Conservation (phyloP, 2,888 invertebrate genomes). For the Tachystola acroxantha region DNA sequence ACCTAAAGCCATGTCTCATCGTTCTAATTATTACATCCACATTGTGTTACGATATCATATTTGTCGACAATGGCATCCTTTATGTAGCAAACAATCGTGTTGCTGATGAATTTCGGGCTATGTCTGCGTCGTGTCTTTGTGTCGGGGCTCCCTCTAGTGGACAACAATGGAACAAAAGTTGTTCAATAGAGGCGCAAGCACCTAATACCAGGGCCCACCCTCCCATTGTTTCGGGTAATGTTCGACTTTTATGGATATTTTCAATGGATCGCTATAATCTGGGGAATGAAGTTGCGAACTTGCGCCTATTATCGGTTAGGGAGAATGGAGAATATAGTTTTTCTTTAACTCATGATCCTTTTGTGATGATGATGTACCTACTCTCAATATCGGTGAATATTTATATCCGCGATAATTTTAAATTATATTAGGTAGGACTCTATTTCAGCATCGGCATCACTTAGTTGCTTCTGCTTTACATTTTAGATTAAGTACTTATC, state of each 20-base stretch:
- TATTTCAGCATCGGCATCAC: too few species aligned
- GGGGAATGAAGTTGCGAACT: slow-evolving; percentile 66
- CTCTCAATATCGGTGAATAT: too few species aligned
- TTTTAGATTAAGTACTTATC: too few species aligned
- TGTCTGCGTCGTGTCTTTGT: slow-evolving; percentile 75
- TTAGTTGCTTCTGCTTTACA: too few species aligned
- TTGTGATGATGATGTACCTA: too few species aligned
- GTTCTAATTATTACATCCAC: slow-evolving; percentile 70
- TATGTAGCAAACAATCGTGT: slow-evolving; percentile 77
- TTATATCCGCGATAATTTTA: too few species aligned
- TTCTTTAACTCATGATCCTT: neutral
- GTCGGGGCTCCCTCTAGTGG: slow-evolving; percentile 63
- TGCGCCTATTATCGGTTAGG: slow-evolving; percentile 41
- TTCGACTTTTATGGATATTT: slow-evolving; percentile 79
- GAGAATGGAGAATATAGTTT: slow-evolving; percentile 8
- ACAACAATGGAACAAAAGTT: slow-evolving; percentile 78
- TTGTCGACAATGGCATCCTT: slow-evolving; percentile 75
- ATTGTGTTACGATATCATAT: slow-evolving; percentile 75
- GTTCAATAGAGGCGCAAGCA: slow-evolving; percentile 74
- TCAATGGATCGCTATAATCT: slow-evolving; percentile 76
- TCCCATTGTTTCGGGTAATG: slow-evolving; percentile 75
- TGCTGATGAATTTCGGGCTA: slow-evolving; percentile 78
- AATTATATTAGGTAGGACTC: too few species aligned
- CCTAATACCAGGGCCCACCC: slow-evolving; percentile 74
- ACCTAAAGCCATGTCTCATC: slow-evolving; percentile 29